phyloP scores from a whole-genome alignment of 2,113 vertebrate genomes.

The Cyanistes caeruleus region DNA sequence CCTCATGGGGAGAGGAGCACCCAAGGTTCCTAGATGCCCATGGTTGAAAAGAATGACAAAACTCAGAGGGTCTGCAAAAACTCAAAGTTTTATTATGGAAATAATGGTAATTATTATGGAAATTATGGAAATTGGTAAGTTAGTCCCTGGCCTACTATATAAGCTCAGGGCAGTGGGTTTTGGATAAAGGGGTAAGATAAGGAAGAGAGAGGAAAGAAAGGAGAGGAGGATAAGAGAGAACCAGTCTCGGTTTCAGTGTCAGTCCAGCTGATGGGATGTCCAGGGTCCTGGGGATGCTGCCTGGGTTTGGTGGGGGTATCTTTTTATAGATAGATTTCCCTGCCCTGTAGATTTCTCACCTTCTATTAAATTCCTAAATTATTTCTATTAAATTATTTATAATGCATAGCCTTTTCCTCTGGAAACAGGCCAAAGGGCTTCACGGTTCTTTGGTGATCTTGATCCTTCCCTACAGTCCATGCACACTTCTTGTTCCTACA shows the following conservation, averaged over 20 bases:
- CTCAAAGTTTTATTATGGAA: not conserved
- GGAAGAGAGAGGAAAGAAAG: not conserved
- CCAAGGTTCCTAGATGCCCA: fast-evolving
- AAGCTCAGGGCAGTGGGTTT: not conserved
- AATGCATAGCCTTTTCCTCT: not conserved
- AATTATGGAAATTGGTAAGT: not conserved
- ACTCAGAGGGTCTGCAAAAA: not conserved
- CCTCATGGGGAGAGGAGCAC: not conserved
- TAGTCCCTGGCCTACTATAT: not conserved
- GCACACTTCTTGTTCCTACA: not conserved
- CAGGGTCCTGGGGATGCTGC: not conserved
- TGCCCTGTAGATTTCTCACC: not conserved
- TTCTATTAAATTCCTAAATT: too few species aligned
- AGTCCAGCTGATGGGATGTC: not conserved
- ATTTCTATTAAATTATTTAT: not conserved
- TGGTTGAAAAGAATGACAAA: not conserved
- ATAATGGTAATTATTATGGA: too few species aligned
- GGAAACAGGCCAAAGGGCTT: not conserved
- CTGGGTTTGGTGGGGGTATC: not conserved
- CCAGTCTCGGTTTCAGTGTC: not conserved
- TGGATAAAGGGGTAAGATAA: not conserved
- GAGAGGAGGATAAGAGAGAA: not conserved
- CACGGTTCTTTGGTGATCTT: not conserved
- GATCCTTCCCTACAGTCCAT: not conserved
- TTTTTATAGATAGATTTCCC: not conserved